Conservation (phyloP, 2,888 invertebrate genomes). For the Brenthis hecate region DNA sequence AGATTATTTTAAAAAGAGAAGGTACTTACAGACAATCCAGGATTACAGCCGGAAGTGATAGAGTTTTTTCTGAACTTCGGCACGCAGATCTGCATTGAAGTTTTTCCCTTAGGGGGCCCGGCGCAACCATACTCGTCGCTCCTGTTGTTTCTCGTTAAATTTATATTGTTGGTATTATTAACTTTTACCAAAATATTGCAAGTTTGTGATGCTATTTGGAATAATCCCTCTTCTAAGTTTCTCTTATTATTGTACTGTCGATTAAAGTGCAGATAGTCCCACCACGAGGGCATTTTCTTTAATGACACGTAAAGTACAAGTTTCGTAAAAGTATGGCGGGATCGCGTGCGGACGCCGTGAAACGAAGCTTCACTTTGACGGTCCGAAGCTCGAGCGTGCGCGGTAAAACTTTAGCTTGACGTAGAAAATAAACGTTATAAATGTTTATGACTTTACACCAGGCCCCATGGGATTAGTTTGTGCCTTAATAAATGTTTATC, state of each 20-base stretch:
- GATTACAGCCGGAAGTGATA: conserved; percentile 80
- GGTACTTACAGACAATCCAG: conserved; percentile 83
- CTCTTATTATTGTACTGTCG: conserved; percentile 79
- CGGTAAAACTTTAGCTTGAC: conserved; percentile 57
- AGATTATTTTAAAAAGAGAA: background rate
- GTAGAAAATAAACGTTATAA: conserved; percentile 29
- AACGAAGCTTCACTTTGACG: conserved; percentile 51
- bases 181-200: conserved; percentile 90
- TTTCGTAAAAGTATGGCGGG: conserved; percentile 44
- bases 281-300: conserved; percentile 83
- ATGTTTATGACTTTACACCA: conserved; percentile 32
- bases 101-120: conserved; percentile 67
- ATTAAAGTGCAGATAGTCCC: conserved; percentile 83
- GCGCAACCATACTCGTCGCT: conserved; percentile 84
- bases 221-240: conserved; percentile 88
- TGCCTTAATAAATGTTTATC: conserved; percentile 11
- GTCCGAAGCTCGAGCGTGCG: conserved; percentile 60
- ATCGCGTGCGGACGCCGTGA: conserved; percentile 49
- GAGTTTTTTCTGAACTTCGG: conserved; percentile 80
- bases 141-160: conserved; percentile 84
- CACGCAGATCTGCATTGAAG: conserved; percentile 81
- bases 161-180: conserved; percentile 89
- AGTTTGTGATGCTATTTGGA: conserved; percentile 90
- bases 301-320: conserved; percentile 48
- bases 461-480: conserved; percentile 22